Percentiles rank a stretch among this genome's conserved stretches.
Evolutionary conservation across 2,113 vertebrate genomes (phyloP).

Genomic region (Sebastes fasciatus): DNA sequence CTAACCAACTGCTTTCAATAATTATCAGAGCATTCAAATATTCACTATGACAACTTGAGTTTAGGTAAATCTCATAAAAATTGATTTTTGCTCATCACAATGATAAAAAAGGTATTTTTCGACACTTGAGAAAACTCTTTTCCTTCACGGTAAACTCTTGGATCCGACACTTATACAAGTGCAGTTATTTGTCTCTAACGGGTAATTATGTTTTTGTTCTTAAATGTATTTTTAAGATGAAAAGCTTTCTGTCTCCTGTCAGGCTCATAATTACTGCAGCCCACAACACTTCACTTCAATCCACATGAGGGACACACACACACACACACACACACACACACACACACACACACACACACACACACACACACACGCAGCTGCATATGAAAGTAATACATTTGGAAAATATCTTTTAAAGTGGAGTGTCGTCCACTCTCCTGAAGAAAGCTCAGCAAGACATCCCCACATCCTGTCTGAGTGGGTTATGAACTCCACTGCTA

Average conservation of each 20-base stretch:
- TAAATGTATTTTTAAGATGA: conserved; percentile 30
- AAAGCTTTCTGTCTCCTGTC: conserved; percentile 22
- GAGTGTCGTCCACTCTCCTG: not conserved
- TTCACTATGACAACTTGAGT: not conserved
- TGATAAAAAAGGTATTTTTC: conserved; percentile 6
- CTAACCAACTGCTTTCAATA: not conserved
- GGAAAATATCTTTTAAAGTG: not conserved
- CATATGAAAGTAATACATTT: conserved; percentile 21
- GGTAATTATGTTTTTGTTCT: conserved; percentile 1
- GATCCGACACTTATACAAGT: not conserved
- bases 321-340: not conserved
- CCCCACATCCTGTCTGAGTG: conserved; percentile 1
- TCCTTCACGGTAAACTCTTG: not conserved
- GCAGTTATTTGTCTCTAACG: conserved; percentile 17
- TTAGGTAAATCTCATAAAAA: not conserved
- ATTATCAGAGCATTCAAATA: not conserved
- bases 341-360: no score
- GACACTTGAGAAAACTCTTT: conserved; percentile 5
- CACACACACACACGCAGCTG: not conserved
- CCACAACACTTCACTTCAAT: not conserved
- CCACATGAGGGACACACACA: conserved; percentile 1
- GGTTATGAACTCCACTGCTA: conserved; percentile 8
- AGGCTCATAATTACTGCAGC: conserved; percentile 33
- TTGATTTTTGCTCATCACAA: not conserved
- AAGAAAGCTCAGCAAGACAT: conserved; percentile 25